Conservation (phyloP, 2,888 invertebrate species). For the Heliconius ismenius region DNA sequence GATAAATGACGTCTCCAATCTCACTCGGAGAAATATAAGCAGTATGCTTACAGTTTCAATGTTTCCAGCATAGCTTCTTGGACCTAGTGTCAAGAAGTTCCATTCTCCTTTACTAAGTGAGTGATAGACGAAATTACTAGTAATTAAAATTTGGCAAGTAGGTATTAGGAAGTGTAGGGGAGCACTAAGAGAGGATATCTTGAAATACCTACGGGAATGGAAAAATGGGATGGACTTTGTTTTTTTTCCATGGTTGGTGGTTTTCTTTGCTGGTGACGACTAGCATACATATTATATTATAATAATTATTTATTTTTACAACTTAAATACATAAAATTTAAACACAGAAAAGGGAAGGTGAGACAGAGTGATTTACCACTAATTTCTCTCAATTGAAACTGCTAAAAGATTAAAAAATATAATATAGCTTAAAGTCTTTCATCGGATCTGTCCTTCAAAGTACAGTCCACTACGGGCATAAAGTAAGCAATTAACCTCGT, state of each 20-base stretch:
- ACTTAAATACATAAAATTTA: neutral
- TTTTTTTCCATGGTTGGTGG: too few relatives aligned
- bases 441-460: slow-evolving; percentile 15
- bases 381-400: neutral
- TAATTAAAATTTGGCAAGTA: too few relatives aligned
- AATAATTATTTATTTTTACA: too few relatives aligned
- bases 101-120: too few relatives aligned
- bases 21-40: neutral
- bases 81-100: too few relatives aligned
- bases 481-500: slow-evolving; percentile 41
- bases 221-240: too few relatives aligned
- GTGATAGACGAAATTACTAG: too few relatives aligned
- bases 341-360: neutral
- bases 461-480: slow-evolving; percentile 30
- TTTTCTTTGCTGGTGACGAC: too few relatives aligned
- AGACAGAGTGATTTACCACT: neutral
- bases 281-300: too few relatives aligned
- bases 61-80: neutral
- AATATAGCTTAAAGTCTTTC: slow-evolving; percentile 6
- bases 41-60: neutral
- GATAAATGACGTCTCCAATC: slow-evolving; percentile 1
- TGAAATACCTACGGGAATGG: too few relatives aligned
- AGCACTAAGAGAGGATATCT: too few relatives aligned
- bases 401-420: neutral
- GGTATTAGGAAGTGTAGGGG: too few relatives aligned